These are phyloP conservation scores for Allacma fusca DNA, from an alignment of 2,888 invertebrate species.

Conservation along the genomic window DNA sequence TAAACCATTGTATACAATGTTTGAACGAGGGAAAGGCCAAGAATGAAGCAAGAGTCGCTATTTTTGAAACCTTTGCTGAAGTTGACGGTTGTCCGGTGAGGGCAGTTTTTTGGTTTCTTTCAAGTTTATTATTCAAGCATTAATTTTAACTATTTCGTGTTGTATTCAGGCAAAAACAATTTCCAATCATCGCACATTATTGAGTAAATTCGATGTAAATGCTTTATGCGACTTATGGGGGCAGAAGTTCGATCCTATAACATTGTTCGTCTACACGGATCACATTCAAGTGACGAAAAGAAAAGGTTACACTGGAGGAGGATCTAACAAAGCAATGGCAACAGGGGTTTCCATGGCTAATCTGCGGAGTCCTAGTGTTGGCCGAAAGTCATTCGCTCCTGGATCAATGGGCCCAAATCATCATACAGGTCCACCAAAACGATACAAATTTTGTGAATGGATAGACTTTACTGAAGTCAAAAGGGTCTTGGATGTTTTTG, in stretches of 20 bases:
- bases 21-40: conserved; percentile 98
- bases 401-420: conserved; percentile 44
- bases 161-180: conserved; percentile 77
- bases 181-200: conserved; percentile 57
- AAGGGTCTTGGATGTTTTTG: conserved; percentile 87
- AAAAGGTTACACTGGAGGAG: conserved; percentile 44
- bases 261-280: conserved; percentile 58
- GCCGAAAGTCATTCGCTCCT: conserved; percentile 56
- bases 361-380: conserved; percentile 57
- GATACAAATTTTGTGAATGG: conserved; percentile 89
- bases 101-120: conserved; percentile 52
- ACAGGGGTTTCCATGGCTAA: conserved; percentile 57
- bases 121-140: neutral
- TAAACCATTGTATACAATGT: conserved; percentile 66
- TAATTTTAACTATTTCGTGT: conserved; percentile 50
- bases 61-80: conserved; percentile 97
- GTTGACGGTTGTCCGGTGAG: conserved; percentile 95
- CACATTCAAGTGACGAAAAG: conserved; percentile 59
- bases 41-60: conserved; percentile 93
- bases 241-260: conserved; percentile 55
- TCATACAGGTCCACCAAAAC: conserved; percentile 68
- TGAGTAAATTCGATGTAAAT: conserved; percentile 57
- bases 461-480: conserved; percentile 88
- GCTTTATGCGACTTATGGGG: conserved; percentile 56
- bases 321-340: conserved; percentile 49